A percentile compares a stretch with the other conserved stretches of the same genome.
Conservation (phyloP, 2,888 invertebrate species). For the Limnephilus lunatus region DNA sequence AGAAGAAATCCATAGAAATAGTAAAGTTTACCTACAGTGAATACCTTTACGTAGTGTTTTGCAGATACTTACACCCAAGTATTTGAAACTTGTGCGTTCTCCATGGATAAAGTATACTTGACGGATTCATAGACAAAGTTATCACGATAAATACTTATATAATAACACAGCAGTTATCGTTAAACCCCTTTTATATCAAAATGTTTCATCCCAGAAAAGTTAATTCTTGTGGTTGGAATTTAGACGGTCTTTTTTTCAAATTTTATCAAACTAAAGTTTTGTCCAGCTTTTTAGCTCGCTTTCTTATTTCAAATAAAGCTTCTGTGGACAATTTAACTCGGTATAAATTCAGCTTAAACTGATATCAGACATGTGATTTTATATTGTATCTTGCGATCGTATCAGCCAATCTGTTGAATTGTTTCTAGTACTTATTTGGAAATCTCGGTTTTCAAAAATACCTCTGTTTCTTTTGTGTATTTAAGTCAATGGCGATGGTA, state of each 20-base stretch:
- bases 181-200: neutral
- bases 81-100: neutral
- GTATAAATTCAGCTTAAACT: neutral
- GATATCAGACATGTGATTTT: neutral
- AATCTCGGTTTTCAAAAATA: neutral
- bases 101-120: neutral
- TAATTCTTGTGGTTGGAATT: neutral
- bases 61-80: neutral
- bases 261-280: neutral
- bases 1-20: neutral
- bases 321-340: neutral
- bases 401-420: neutral
- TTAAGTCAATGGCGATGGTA: neutral
- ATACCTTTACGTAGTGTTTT: neutral
- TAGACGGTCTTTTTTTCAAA: neutral
- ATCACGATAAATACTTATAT: neutral
- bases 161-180: neutral
- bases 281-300: neutral
- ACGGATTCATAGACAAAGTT: neutral
- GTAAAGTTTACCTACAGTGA: neutral
- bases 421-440: neutral
- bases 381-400: neutral
- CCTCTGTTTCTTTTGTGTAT: constrained; percentile 19
- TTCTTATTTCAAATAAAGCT: neutral
- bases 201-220: neutral